phyloP scores from a whole-genome alignment of 2,797 vertebrate species.

The Lerista edwardsae region DNA sequence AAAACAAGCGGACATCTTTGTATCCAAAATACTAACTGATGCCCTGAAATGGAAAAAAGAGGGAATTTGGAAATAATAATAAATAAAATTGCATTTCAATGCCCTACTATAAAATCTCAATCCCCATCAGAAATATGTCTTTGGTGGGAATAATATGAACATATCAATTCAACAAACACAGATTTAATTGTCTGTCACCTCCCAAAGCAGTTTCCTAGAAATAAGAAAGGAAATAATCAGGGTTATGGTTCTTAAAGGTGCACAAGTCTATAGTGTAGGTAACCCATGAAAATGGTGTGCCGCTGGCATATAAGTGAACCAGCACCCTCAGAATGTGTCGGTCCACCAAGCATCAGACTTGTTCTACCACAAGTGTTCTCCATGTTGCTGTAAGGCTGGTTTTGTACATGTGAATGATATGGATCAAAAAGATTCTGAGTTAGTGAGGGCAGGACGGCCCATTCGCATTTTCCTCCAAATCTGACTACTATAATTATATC shows the following conservation, averaged over 20 bases:
- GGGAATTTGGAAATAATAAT: too few species aligned
- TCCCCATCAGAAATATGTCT: too few species aligned
- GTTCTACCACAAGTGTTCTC: background rate
- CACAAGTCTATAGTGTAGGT: too few species aligned
- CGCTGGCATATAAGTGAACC: constrained; percentile 1
- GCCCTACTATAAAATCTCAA: too few species aligned
- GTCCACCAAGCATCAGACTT: background rate
- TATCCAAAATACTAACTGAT: background rate
- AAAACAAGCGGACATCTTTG: background rate
- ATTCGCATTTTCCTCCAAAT: constrained; percentile 15
- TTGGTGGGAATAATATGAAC: too few species aligned
- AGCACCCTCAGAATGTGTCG: constrained; percentile 7
- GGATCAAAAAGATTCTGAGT: constrained; percentile 1
- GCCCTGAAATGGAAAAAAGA: too few species aligned
- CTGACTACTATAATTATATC: constrained; percentile 21
- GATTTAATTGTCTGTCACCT: too few species aligned
- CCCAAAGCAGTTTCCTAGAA: background rate
- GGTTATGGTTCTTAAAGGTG: too few species aligned
- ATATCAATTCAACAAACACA: too few species aligned
- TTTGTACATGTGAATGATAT: constrained; percentile 16
- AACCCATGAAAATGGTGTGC: background rate
- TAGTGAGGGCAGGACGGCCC: background rate
- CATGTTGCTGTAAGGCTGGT: constrained; percentile 8
- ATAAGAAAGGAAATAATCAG: background rate
- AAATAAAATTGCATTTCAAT: too few species aligned